Base-by-base conservation (phyloP, 2,113 vertebrate genomes). In the Pungitius pungitius region DNA sequence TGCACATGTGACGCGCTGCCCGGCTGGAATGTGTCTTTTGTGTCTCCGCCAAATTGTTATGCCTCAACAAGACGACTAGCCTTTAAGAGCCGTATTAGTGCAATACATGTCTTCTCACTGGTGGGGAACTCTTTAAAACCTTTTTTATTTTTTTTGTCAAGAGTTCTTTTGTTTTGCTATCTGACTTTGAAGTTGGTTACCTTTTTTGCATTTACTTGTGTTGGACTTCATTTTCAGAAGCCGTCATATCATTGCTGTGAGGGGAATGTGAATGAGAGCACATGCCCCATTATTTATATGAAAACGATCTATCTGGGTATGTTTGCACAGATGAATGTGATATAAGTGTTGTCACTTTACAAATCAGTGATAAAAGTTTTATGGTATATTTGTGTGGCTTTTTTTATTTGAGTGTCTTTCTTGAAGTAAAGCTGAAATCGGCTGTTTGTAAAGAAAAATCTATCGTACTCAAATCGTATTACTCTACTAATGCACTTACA, bases 31-130 rank as follows among this genome's bases (percentile, higher is more conserved):
- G 20, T 13, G 54, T 22, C 73, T 54, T 70, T 3, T 49, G 14
- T 60, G 69, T 68, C 17, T 56, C 56, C 43, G 15, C 12, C 24
- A 59, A 22, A 22, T 62, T 52, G 20, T 75, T 70, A 35, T 59
- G 55, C 62, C 64, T 84, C 45, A 60, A 40, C 39, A 56, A 72
- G 64, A 90, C 49, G 73, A 76, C 69, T 72, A 76, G 78, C 74
- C 70, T 76, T 76, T 39, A 30, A 60, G 11, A 80, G 80, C 71
- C 84, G 35, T 74, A 75, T 24, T 75, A 40, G 90, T 91, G 92
- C 90, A 91, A 92, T 91, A 92, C 70, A 39, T 84, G 89, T 91
- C 91, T 84, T 62, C 77, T 89, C 88, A 91, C 89, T 92, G 91
- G 79, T 76, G 58, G 69, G 67, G 77, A 40, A 43, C 14, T 10